Evolutionary conservation across 35 echinoderm and acorn worm species (phyloP), one percentile per base, ranked within the genome.

Genomic region (Stichopus chloronotus): DNA sequence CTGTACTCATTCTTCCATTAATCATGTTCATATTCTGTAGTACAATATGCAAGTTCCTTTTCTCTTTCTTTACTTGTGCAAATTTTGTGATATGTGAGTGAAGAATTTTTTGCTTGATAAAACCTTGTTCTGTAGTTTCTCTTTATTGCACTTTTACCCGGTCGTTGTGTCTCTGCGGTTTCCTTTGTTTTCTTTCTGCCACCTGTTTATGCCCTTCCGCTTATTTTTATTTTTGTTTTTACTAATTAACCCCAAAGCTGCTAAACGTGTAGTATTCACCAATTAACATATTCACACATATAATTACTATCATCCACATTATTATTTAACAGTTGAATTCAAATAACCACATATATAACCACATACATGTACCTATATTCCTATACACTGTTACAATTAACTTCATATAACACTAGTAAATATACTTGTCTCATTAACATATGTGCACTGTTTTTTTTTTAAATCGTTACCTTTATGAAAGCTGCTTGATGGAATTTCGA

Each of bases 11-110:
- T 43, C 30, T 43, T 43, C 30, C 30, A 14, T 19, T 65, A 65
- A 65, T 65, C 61, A 65, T 65, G 61, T 65, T 65, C 61, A 65
- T 19, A 65, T 65, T 65, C 11, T 65, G 30, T 65, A 65, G 61
- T 65, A 65, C 61, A 11, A 23, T 25, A 79, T 79, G 77, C 77
- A 79, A 79, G 30, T 9, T 9, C 22, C 22, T 79, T 23, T 79
- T 13, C 9, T 22, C 22, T 10, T 79, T 79, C 22, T 22, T 79
- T 21, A 79, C 77, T 21, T 79, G 77, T 79, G 14, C n/a, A 79
- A 79, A 79, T n/a, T 79, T 79, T 83, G 80, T 83, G 43, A 54
- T 83, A 56, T 83, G 17, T 56, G 80, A 83, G 80, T 83, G 80
- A 43, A 83, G 53, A 83, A 57, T 83, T 83, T 83, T 83, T 83